Conservation (phyloP, 2,888 invertebrate genomes). For the Leucophenga montana region DNA sequence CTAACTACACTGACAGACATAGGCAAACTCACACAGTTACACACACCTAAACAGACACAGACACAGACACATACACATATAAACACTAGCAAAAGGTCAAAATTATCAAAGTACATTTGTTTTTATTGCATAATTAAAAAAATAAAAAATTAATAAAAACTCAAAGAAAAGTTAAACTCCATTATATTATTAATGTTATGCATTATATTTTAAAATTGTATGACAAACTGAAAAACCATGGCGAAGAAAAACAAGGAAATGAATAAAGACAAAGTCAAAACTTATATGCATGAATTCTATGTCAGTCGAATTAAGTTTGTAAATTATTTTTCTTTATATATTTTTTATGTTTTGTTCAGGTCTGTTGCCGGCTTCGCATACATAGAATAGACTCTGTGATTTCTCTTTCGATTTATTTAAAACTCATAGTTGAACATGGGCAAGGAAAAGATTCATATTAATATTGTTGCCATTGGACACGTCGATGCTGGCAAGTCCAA, state of each 20-base stretch:
- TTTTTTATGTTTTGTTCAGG: too few species aligned
- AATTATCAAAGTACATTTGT: conserved; percentile 9
- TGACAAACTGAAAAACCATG: background rate
- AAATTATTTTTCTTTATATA: too few species aligned
- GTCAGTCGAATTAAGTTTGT: background rate
- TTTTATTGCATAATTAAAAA: conserved; percentile 2
- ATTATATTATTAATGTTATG: conserved; percentile 7
- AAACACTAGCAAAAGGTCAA: conserved; percentile 14
- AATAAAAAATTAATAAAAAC: background rate
- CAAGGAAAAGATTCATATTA: too few species aligned
- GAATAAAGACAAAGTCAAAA: conserved; percentile 8
- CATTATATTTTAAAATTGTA: background rate
- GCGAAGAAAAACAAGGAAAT: background rate
- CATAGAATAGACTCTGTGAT: too few species aligned
- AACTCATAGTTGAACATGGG: too few species aligned
- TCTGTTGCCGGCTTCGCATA: too few species aligned
- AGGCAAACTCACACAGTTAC: background rate
- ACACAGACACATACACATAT: background rate
- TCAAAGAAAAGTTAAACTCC: background rate
- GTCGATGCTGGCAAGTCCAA: too few species aligned
- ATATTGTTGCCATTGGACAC: too few species aligned
- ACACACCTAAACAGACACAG: background rate
- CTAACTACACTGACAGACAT: background rate
- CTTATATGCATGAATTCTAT: too few species aligned
- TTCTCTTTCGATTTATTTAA: too few species aligned